phyloP scores from a whole-genome alignment of 2,113 vertebrate genomes.

The Bufo gargarizans region DNA sequence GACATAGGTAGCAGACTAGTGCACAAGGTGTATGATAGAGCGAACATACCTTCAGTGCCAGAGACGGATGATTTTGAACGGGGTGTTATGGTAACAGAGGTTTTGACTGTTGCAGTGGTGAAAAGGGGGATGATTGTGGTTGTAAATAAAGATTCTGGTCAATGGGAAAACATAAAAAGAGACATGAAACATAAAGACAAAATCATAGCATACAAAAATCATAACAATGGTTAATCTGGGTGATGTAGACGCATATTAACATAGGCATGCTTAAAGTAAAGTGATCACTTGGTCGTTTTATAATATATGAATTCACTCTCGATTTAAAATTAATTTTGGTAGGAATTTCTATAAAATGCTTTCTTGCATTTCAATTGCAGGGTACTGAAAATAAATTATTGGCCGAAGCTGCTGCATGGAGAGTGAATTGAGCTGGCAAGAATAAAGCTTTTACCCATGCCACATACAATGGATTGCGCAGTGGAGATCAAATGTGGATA shows the following conservation, averaged over 20 bases:
- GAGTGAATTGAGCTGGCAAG: slow-evolving; percentile 80
- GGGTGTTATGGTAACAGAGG: slow-evolving; percentile 87
- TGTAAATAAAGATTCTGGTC: slow-evolving; percentile 95
- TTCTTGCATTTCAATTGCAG: slow-evolving; percentile 7
- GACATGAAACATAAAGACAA: slow-evolving; percentile 68
- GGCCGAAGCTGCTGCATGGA: slow-evolving; percentile 53
- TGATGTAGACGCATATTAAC: slow-evolving; percentile 68
- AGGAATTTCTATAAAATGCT: neutral
- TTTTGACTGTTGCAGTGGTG: slow-evolving; percentile 91
- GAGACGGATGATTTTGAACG: slow-evolving; percentile 85
- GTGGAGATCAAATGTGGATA: slow-evolving; percentile 70
- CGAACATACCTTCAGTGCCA: slow-evolving; percentile 84
- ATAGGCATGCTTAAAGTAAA: slow-evolving; percentile 70
- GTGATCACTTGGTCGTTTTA: slow-evolving; percentile 69
- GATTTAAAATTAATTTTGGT: slow-evolving; percentile 60
- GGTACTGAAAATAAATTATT: neutral
- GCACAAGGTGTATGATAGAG: slow-evolving; percentile 21
- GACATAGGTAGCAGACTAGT: neutral
- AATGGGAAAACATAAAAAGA: slow-evolving; percentile 85
- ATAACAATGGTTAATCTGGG: slow-evolving; percentile 73
- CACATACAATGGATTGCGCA: slow-evolving; percentile 71
- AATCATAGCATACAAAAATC: slow-evolving; percentile 83
- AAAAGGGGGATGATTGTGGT: slow-evolving; percentile 92
- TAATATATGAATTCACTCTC: slow-evolving; percentile 77
- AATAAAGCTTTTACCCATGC: slow-evolving; percentile 68